Base-by-base conservation (phyloP, 2,797 vertebrate species). In the Nannoperca obscura region DNA sequence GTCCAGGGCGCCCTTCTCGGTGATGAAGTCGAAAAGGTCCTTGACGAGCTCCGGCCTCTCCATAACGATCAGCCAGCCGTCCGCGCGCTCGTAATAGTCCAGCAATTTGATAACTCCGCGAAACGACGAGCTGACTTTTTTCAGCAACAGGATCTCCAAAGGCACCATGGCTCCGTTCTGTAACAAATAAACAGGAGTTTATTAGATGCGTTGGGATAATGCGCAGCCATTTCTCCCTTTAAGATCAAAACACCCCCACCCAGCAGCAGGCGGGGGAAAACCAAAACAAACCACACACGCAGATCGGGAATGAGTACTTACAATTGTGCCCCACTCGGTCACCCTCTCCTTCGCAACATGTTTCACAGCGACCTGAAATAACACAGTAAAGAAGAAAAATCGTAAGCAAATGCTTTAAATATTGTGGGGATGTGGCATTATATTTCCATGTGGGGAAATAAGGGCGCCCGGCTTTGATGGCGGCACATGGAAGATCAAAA, bases 21-120 rank as follows among this genome's bases (percentile, higher is more conserved):
- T 99, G 91, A 99, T 99, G 90, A 97, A 99, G 93, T 99, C 98
- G 81, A 99, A 99, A 1, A 99, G 95, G 81, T 99, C 98, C 93
- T 98, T 98, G 71, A 97, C 97, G 65, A 96, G 95, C 91, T 99
- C 98, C 11, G 97, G 97, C 74, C 97, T 93, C 93, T 99, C 98
- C 96, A 99, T 97, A 10, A 99, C 95, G 61, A 99, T 95, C 38
- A 99, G 88, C 94, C 97, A 99, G 83, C 98, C 97, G 82, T 99
- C 98, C 1, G 97, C 92, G 13, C 97, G 94, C 92, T 99, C 98
- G 71, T 97, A 99, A 95, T 97, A 99, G 93, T 99, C 98, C 91
- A 99, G 93, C 87, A 99, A 84, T 89, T 97, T 97, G 90, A 99
- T 98, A 76, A 99, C 96, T 27, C 98, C 98, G 57, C 96, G 96